Conservation (phyloP, 2,797 vertebrate species). For the Pangasius mekongensis region DNA sequence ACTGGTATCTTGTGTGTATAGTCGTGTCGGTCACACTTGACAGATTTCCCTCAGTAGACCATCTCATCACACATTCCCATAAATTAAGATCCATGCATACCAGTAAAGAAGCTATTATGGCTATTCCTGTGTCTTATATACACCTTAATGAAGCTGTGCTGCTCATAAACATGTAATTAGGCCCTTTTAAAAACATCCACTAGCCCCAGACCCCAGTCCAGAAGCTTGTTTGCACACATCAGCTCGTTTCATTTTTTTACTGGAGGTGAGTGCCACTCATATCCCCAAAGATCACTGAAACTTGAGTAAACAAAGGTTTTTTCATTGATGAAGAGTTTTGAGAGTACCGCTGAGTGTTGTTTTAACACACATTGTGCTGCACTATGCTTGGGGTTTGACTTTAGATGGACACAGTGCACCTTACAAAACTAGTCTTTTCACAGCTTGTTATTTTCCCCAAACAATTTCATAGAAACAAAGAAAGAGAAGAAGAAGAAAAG, state of each 20-base stretch:
- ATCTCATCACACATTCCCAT: not conserved
- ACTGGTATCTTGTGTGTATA: not conserved
- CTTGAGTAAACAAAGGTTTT: constrained; percentile 28
- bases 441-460: not conserved
- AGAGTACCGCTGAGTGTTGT: not conserved
- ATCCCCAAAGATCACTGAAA: constrained; percentile 47
- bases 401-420: not conserved
- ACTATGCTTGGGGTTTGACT: not conserved
- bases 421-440: constrained; percentile 1
- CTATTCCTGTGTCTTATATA: not conserved
- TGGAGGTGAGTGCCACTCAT: constrained; percentile 14
- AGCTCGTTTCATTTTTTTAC: constrained; percentile 42
- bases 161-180: not conserved
- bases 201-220: not conserved
- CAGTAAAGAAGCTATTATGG: not conserved
- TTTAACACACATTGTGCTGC: not conserved
- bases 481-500: not conserved
- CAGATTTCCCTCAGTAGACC: not conserved
- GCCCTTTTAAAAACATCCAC: not conserved
- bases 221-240: constrained; percentile 44
- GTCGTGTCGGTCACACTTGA: not conserved
- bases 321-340: constrained; percentile 10
- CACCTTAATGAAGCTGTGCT: not conserved
- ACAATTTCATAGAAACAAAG: not conserved
- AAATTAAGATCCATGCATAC: not conserved